Base-by-base conservation (phyloP, 2,888 invertebrate genomes). In the Scaptomyza polygonia region DNA sequence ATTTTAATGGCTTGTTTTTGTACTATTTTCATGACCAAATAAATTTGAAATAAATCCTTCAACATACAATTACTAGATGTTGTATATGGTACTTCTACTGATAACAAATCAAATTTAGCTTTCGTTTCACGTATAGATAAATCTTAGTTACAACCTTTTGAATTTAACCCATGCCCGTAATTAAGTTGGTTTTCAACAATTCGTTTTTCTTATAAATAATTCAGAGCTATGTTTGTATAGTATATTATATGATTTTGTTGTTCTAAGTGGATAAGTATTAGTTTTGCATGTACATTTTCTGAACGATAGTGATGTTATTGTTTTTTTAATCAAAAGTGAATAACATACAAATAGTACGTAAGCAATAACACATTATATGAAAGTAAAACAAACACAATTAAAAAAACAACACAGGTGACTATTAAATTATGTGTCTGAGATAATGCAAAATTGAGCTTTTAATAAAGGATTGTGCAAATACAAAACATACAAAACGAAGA, bases 381-480 rank as follows among this genome's bases (percentile, higher is more conserved):
- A 58, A 67, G 48, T 73, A 67, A 61, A 84, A 80, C 86, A 84
- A 84, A 84, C 83, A 84, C 86, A 86, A 84, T 86, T 80, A 47
- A 59, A 74, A 71, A 51, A 63, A 25, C 58, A 66, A 63, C 42
- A 67, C 66, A 67, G 55, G 63, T 64, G 67, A 53, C 25, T 44
- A 49, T 61, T 45, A 57, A 48, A 32, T 12, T 59, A 67, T 40
- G 44, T 65, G 32, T 32, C n/a, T 34, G 53, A 54, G 40, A 42
- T 43, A 67, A 43, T 70, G 55, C 58, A 52, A 57, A 62, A 73
- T 21, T 30, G 63, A 36, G 18, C 49, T 53, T n/a, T 36, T 14
- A n/a, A 53, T 14, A 9, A 36, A 32, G 39, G 29, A 8, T 12
- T 25, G 67, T 66, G 66, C 67, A 47, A 49, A 25, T 45, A 51